Evolutionary conservation across 2,888 invertebrate species (phyloP).

Genomic region (Gymnocheta viridis): DNA sequence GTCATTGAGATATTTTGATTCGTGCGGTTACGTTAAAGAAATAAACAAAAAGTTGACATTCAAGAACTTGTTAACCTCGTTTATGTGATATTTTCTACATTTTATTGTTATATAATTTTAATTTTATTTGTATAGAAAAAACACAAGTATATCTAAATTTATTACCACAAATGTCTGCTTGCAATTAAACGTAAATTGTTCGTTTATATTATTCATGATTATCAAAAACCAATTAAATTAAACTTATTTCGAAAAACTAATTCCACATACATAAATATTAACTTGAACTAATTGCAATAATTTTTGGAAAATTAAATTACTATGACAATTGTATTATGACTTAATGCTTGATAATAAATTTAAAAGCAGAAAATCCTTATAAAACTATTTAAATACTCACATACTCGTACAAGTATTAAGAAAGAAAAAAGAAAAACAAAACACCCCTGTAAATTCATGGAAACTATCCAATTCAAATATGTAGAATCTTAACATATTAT

Average conservation of each 20-base stretch:
- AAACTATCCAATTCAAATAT: slow-evolving; percentile 11
- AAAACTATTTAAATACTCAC: slow-evolving; percentile 6
- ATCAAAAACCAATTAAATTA: slow-evolving; percentile 43
- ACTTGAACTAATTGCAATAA: slow-evolving; percentile 57
- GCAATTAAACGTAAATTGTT: not conserved
- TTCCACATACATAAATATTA: slow-evolving; percentile 29
- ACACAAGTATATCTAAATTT: not conserved
- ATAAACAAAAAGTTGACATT: not conserved
- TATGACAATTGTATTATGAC: slow-evolving; percentile 16
- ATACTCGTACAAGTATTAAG: not conserved
- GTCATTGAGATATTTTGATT: not conserved
- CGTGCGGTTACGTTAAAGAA: not conserved
- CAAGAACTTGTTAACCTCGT: not conserved
- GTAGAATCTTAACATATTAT: slow-evolving; percentile 23
- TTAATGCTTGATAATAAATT: slow-evolving; percentile 61
- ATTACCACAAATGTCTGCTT: not conserved
- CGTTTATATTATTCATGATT: slow-evolving; percentile 11
- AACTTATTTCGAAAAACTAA: slow-evolving; percentile 5
- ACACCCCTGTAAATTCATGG: not conserved
- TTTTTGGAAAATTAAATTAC: slow-evolving; percentile 19
- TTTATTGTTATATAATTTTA: not conserved
- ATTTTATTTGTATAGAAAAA: not conserved
- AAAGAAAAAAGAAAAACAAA: not conserved
- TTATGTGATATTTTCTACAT: not conserved
- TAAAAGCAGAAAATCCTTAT: slow-evolving; percentile 49